Evolutionary conservation across 2,888 invertebrate genomes (phyloP).

Genomic region (Atrina japonica): DNA sequence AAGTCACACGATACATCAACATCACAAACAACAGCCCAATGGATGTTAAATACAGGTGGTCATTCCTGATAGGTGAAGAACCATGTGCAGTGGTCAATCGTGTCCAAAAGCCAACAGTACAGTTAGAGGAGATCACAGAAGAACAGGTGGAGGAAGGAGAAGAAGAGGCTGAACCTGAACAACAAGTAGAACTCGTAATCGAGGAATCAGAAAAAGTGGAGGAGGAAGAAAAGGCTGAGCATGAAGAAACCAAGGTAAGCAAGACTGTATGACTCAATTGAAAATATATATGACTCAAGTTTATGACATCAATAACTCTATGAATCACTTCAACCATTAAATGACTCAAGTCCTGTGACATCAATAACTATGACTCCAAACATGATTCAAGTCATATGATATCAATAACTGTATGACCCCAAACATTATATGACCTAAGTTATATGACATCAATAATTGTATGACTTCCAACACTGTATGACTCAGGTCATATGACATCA

Average conservation of each 20-base stretch:
- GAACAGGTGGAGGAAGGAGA: slow-evolving; percentile 38
- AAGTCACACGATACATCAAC: slow-evolving; percentile 81
- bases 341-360: too few relatives aligned
- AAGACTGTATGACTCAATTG: background rate
- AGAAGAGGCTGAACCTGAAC: slow-evolving; percentile 32
- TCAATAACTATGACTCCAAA: too few relatives aligned
- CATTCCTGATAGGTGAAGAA: slow-evolving; percentile 77
- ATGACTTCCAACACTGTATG: too few relatives aligned
- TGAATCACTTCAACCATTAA: too few relatives aligned
- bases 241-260: slow-evolving; percentile 55
- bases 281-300: too few relatives aligned
- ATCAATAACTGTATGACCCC: too few relatives aligned
- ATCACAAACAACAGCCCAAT: slow-evolving; percentile 83
- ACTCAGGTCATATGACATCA: too few relatives aligned
- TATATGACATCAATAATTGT: too few relatives aligned
- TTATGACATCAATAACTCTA: too few relatives aligned
- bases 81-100: slow-evolving; percentile 66
- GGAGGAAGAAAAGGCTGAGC: slow-evolving; percentile 58
- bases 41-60: slow-evolving; percentile 82
- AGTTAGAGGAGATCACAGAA: slow-evolving; percentile 49
- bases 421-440: too few relatives aligned
- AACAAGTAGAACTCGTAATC: slow-evolving; percentile 51
- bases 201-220: slow-evolving; percentile 53
- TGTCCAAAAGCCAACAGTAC: slow-evolving; percentile 44
- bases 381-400: too few relatives aligned